phyloP scores from a whole-genome alignment of 2,113 vertebrate genomes.

The Dendrocopos noguchii region DNA sequence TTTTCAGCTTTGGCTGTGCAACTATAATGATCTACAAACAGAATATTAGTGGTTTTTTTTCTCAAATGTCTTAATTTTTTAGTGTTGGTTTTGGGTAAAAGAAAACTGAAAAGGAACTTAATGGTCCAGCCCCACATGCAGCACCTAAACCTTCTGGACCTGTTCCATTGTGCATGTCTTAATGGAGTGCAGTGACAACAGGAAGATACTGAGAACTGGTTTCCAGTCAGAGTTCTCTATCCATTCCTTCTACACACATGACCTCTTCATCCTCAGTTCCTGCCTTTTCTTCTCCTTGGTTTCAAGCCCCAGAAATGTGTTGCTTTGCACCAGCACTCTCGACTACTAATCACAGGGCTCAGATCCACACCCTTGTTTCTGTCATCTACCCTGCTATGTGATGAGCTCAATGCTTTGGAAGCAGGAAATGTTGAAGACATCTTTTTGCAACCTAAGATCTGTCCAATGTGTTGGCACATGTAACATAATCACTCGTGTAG shows the following conservation, averaged over 20 bases:
- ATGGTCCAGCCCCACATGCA: neutral
- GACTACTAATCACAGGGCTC: constrained; percentile 49
- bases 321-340: constrained; percentile 4
- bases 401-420: constrained; percentile 61
- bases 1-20: neutral
- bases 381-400: constrained; percentile 52
- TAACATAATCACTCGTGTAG: neutral
- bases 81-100: neutral
- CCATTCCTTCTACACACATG: neutral
- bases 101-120: neutral
- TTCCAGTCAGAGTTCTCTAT: neutral
- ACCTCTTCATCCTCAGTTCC: neutral
- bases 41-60: neutral
- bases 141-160: neutral
- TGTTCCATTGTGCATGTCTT: neutral
- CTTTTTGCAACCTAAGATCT: neutral
- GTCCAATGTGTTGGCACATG: neutral
- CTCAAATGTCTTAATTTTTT: neutral
- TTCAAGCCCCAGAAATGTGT: constrained; percentile 1
- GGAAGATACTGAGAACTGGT: neutral
- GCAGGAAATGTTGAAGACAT: constrained; percentile 40
- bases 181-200: neutral
- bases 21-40: neutral
- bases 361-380: constrained; percentile 54
- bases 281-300: neutral